Conservation (phyloP, 2,797 vertebrate genomes). For the Sebastes alutus region DNA sequence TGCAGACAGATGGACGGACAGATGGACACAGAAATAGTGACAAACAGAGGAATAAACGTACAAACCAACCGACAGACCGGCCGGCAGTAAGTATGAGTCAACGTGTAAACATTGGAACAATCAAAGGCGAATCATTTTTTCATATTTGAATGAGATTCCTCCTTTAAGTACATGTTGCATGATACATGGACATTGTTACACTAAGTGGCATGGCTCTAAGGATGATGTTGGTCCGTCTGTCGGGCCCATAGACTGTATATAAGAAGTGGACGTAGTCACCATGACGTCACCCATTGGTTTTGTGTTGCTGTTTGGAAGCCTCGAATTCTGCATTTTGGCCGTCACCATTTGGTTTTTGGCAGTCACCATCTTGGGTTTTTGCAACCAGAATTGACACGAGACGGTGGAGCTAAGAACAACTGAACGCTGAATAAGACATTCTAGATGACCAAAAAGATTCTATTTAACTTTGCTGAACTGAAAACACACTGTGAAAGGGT, state of each 20-base stretch:
- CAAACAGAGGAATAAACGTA: constrained; percentile 19
- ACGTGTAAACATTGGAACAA: background rate
- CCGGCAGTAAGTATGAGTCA: background rate
- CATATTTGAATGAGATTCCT: background rate
- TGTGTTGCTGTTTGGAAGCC: too few relatives aligned
- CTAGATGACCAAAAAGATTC: fast-evolving
- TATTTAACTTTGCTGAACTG: too few relatives aligned
- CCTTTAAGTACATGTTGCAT: background rate
- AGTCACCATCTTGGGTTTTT: too few relatives aligned
- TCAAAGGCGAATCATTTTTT: background rate
- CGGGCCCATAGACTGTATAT: too few relatives aligned
- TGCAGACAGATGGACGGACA: constrained; percentile 63
- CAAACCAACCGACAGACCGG: background rate
- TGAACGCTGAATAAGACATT: too few relatives aligned
- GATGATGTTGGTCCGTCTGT: background rate
- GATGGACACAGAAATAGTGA: constrained; percentile 47
- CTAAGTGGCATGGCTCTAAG: background rate
- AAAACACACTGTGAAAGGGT: too few relatives aligned
- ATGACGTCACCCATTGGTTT: too few relatives aligned
- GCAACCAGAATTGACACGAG: too few relatives aligned
- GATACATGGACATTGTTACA: background rate
- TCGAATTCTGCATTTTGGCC: too few relatives aligned
- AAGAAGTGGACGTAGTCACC: too few relatives aligned
- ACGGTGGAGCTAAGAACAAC: too few relatives aligned
- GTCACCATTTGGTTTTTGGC: too few relatives aligned